Evolutionary conservation across 1,140 invertebrate species (phyloP).

Genomic region (Calosoma granatense): DNA sequence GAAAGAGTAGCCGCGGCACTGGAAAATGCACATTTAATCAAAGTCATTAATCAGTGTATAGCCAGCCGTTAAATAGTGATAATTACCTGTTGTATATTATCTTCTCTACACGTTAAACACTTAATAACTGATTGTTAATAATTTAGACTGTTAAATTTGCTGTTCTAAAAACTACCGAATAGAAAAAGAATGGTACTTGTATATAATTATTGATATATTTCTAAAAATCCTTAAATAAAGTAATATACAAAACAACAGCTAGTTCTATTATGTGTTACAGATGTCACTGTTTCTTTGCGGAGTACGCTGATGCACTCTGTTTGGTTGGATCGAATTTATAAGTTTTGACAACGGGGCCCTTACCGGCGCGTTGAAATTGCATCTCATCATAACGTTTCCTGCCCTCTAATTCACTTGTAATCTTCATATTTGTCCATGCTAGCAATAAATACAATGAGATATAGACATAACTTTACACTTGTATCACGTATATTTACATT

Average conservation of each 20-base stretch:
- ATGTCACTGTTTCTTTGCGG: constrained; percentile 26
- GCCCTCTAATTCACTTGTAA: constrained; percentile 65
- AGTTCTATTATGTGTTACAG: too few species aligned
- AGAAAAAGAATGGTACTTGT: background rate
- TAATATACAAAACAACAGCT: background rate
- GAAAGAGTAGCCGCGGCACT: constrained; percentile 94
- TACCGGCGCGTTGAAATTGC: constrained; percentile 71
- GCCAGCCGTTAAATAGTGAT: constrained; percentile 24
- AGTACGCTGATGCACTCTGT: constrained; percentile 33
- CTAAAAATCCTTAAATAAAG: background rate
- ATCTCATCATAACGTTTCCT: constrained; percentile 63
- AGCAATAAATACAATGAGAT: constrained; percentile 13
- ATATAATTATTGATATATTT: background rate
- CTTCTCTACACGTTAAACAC: constrained; percentile 9
- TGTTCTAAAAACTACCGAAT: too few species aligned
- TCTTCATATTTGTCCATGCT: constrained; percentile 79
- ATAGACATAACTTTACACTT: constrained; percentile 34
- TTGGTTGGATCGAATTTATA: constrained; percentile 78
- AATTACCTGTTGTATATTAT: constrained; percentile 8
- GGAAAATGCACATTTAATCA: constrained; percentile 82
- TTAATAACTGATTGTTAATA: too few species aligned
- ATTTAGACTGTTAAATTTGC: too few species aligned
- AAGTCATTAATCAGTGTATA: constrained; percentile 92
- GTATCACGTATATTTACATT: too few species aligned
- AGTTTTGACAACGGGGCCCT: constrained; percentile 75